phyloP scores from a whole-genome alignment of 1,140 invertebrate species.

The Dendrolimus punctatus region DNA sequence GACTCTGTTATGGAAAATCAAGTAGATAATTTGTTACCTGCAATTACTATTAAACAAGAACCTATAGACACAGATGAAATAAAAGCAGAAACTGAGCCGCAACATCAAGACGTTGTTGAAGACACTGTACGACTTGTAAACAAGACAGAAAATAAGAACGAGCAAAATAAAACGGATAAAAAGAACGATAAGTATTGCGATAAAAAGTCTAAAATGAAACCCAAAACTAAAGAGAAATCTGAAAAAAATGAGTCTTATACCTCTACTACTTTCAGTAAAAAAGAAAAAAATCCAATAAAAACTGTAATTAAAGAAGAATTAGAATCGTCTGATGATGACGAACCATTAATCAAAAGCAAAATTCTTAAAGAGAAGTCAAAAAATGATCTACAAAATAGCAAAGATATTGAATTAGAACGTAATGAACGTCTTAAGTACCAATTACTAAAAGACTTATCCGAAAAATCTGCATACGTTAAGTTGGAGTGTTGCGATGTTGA shows the following conservation, averaged over 20 bases:
- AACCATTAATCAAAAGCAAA: conserved; percentile 68
- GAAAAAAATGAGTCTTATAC: conserved; percentile 26
- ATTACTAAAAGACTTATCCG: conserved; percentile 56
- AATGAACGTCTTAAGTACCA: conserved; percentile 48
- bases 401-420: conserved; percentile 18
- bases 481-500: conserved; percentile 60
- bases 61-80: conserved; percentile 48
- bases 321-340: conserved; percentile 70
- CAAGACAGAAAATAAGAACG: conserved; percentile 24
- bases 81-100: conserved; percentile 16
- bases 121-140: conserved; percentile 14
- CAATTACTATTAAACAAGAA: conserved; percentile 52
- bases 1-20: conserved; percentile 5
- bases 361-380: conserved; percentile 48
- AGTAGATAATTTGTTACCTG: conserved; percentile 2
- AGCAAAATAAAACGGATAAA: conserved; percentile 30
- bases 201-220: conserved; percentile 27
- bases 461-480: conserved; percentile 62
- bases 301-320: conserved; percentile 47
- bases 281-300: conserved; percentile 36
- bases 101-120: conserved; percentile 1
- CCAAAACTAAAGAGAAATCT: conserved; percentile 32
- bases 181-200: conserved; percentile 33
- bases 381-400: no score
- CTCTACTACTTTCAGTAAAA: conserved; percentile 37